phyloP scores from a whole-genome alignment of 2,113 vertebrate genomes.

The Gobio gobio region DNA sequence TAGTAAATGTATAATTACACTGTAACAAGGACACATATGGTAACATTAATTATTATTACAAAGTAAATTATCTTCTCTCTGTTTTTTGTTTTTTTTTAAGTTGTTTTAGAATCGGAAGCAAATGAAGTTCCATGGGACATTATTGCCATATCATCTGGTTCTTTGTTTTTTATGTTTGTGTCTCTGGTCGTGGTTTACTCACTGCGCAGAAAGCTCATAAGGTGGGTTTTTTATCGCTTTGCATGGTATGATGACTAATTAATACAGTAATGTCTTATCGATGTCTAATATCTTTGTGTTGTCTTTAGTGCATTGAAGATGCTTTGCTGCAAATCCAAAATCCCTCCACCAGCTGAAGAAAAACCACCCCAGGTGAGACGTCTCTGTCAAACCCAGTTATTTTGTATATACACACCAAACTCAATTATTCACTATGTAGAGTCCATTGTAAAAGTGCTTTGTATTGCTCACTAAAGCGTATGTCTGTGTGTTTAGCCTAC shows the following conservation, averaged over 20 bases:
- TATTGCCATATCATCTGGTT: background rate
- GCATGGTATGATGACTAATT: background rate
- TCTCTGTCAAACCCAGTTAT: background rate
- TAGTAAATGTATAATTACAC: no score
- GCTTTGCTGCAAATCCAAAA: slow-evolving; percentile 49
- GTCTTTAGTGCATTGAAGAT: background rate
- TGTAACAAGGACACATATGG: no score
- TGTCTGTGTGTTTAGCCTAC: slow-evolving; percentile 51
- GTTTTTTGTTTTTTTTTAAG: no score
- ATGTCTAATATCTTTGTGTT: background rate
- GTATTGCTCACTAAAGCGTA: background rate
- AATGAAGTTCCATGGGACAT: background rate
- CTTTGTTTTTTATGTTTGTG: background rate
- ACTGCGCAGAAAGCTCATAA: slow-evolving; percentile 16
- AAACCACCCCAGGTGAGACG: slow-evolving; percentile 49
- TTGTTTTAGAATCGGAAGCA: no score
- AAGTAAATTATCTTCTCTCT: background rate
- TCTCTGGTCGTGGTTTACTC: slow-evolving; percentile 10
- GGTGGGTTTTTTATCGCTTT: slow-evolving; percentile 12
- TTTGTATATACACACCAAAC: background rate
- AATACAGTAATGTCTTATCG: background rate
- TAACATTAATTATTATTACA: background rate
- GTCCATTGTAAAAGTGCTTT: background rate
- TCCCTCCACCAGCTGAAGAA: slow-evolving; percentile 26
- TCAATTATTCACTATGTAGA: background rate